Conservation (phyloP, 2,888 invertebrate genomes). For the Xanthia togata region DNA sequence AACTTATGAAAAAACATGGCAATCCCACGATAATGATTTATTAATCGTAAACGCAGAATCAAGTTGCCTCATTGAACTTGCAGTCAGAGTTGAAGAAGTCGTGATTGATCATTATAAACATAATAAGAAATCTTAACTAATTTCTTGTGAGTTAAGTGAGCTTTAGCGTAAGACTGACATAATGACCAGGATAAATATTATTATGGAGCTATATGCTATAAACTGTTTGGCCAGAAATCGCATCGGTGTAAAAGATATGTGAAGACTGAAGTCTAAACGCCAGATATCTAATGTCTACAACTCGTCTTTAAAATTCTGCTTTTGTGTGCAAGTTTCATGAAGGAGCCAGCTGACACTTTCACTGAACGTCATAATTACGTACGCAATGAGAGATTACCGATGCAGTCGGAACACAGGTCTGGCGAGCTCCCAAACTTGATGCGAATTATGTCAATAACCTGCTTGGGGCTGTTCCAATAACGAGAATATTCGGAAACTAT, state of each 20-base stretch:
- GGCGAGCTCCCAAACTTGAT: slow-evolving; percentile 61
- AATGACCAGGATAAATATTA: neutral
- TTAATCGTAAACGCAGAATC: neutral
- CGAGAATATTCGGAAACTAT: slow-evolving; percentile 54
- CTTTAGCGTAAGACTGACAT: neutral
- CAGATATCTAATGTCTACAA: neutral
- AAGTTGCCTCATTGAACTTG: neutral
- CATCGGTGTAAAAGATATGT: neutral
- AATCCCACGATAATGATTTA: neutral
- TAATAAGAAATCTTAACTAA: neutral
- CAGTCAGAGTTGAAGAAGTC: neutral
- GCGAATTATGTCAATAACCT: slow-evolving; percentile 71
- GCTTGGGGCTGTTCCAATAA: slow-evolving; percentile 65
- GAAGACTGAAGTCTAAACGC: neutral
- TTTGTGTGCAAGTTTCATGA: slow-evolving; percentile 4
- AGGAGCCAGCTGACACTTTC: slow-evolving; percentile 55
- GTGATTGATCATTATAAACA: neutral
- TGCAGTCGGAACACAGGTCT: slow-evolving; percentile 62
- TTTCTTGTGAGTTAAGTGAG: neutral
- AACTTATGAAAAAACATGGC: neutral
- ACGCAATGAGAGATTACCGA: slow-evolving; percentile 54
- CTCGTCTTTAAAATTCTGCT: slow-evolving; percentile 8
- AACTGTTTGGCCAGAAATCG: neutral
- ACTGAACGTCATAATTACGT: slow-evolving; percentile 39
- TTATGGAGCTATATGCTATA: neutral